Evolutionary conservation across 2,888 invertebrate species (phyloP).

Genomic region (Tenthredo distinguenda): DNA sequence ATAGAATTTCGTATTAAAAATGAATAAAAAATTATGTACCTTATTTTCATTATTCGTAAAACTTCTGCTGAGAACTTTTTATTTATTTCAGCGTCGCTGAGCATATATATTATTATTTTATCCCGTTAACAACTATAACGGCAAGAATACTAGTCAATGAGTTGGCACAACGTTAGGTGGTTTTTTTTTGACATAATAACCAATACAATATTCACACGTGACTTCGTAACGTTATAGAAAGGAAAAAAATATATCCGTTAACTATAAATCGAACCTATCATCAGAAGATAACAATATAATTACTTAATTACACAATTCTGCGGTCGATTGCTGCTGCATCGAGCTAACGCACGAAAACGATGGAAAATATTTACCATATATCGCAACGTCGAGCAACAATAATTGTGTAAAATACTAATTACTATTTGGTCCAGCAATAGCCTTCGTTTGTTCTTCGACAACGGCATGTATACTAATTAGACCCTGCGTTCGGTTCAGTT

Average conservation of each 20-base stretch:
- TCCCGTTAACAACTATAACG: not conserved
- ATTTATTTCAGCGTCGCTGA: not conserved
- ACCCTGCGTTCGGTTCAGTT: slow-evolving; percentile 44
- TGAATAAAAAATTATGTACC: not conserved
- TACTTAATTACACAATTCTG: slow-evolving; percentile 10
- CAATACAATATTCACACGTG: not conserved
- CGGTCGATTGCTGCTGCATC: not conserved
- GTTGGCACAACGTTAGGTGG: slow-evolving; percentile 39
- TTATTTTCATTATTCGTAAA: not conserved
- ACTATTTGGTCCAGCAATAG: slow-evolving; percentile 51
- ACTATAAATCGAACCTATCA: slow-evolving; percentile 17
- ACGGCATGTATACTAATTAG: slow-evolving; percentile 44
- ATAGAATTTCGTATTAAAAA: not conserved
- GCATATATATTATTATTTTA: not conserved
- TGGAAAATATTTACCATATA: not conserved
- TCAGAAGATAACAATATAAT: slow-evolving; percentile 10
- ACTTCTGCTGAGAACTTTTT: not conserved
- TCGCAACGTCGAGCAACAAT: slow-evolving; percentile 2
- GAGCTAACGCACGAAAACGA: not conserved
- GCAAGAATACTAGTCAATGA: slow-evolving; percentile 1
- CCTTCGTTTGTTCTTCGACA: slow-evolving; percentile 43
- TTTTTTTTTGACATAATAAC: slow-evolving; percentile 29
- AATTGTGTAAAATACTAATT: slow-evolving; percentile 47
- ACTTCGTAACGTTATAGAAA: not conserved
- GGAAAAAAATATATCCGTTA: not conserved